phyloP scores from a whole-genome alignment of 2,113 vertebrate genomes.

The Hypomesus transpacificus region DNA sequence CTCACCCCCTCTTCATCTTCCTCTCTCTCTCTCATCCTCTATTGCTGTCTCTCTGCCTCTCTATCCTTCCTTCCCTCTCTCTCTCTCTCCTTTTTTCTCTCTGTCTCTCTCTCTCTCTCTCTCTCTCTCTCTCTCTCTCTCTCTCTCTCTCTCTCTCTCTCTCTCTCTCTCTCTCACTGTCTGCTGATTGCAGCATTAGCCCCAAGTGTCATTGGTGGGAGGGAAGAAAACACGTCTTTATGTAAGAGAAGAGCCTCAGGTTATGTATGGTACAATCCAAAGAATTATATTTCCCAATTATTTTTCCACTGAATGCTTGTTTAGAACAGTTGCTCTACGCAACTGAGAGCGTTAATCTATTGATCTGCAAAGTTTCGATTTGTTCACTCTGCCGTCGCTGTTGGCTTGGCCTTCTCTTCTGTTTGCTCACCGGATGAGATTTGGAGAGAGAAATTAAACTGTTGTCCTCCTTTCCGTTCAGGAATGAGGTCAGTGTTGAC shows the following conservation, averaged over 20 bases:
- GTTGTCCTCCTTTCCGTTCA: constrained; percentile 16
- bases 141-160: too few relatives aligned
- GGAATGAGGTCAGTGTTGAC: constrained; percentile 28
- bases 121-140: too few relatives aligned
- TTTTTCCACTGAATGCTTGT: too few relatives aligned
- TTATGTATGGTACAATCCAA: background rate
- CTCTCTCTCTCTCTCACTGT: background rate
- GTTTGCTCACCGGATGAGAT: constrained; percentile 40
- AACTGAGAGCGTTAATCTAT: background rate
- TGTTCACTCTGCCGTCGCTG: too few relatives aligned
- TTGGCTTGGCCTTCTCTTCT: background rate
- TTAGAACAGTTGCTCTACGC: background rate
- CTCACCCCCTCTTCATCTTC: constrained; percentile 10
- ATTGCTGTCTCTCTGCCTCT: too few relatives aligned
- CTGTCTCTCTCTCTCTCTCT: too few relatives aligned
- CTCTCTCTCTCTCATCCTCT: background rate
- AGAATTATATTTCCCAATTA: background rate
- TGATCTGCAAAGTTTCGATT: background rate
- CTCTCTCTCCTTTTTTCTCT: too few relatives aligned
- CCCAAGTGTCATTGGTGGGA: too few relatives aligned
- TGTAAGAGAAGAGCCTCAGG: constrained; percentile 6
- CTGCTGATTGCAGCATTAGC: background rate
- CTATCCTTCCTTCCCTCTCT: too few relatives aligned
- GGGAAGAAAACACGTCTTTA: background rate
- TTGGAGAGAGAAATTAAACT: constrained; percentile 35